Conservation (phyloP, 2,113 vertebrate genomes). For the Apteryx owenii region DNA sequence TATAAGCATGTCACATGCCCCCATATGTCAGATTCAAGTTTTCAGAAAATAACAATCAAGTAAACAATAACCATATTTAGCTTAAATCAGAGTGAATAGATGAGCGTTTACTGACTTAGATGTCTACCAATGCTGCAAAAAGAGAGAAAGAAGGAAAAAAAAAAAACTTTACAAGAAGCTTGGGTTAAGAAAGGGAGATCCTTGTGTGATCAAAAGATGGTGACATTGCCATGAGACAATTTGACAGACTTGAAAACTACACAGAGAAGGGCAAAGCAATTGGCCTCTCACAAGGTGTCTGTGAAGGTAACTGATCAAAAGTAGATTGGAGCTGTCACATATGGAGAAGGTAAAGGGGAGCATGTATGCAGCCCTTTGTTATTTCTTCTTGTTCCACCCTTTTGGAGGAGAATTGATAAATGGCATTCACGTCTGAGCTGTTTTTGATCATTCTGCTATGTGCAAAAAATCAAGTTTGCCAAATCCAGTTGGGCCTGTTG, state of each 20-base stretch:
- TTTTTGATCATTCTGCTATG: too few species aligned
- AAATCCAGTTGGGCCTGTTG: neutral
- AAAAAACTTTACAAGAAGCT: fast-evolving
- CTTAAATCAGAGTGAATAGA: neutral
- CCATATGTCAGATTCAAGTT: neutral
- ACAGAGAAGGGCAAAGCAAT: neutral
- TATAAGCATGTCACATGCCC: neutral
- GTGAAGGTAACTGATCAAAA: too few species aligned
- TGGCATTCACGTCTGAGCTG: neutral
- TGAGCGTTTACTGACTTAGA: neutral
- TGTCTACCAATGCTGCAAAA: neutral
- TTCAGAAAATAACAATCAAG: neutral
- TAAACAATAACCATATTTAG: neutral
- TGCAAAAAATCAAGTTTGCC: neutral
- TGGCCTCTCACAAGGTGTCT: neutral
- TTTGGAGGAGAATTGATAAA: neutral
- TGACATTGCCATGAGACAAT: neutral
- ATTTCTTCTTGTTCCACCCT: neutral
- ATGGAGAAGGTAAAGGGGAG: neutral
- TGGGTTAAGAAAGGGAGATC: neutral
- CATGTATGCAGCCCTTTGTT: neutral
- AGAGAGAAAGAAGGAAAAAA: too few species aligned
- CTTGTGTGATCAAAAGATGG: neutral
- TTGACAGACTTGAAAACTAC: neutral
- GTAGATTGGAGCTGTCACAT: too few species aligned